phyloP scores from a whole-genome alignment of 2,797 vertebrate species.

The Enteromius radiatus region DNA sequence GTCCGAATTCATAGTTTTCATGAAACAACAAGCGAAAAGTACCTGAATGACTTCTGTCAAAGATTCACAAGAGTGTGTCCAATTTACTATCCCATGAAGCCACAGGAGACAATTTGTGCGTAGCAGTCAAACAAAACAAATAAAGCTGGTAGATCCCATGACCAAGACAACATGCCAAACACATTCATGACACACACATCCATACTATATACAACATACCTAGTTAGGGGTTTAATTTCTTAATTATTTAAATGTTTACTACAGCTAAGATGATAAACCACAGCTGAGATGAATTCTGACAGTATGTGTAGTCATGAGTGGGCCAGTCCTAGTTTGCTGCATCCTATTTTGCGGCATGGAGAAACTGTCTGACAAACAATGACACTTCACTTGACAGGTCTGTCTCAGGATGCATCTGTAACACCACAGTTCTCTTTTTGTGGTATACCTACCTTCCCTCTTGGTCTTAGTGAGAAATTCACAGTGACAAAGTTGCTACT shows the following conservation, averaged over 20 bases:
- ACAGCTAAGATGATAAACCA: too few species aligned
- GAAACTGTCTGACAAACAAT: neutral
- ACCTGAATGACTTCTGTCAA: too few species aligned
- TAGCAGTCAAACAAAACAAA: neutral
- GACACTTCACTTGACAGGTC: neutral
- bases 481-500: neutral
- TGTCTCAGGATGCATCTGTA: neutral
- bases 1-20: too few species aligned
- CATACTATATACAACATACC: neutral
- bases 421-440: neutral
- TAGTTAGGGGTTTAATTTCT: too few species aligned
- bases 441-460: neutral
- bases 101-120: neutral
- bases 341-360: too few species aligned
- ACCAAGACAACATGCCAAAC: neutral
- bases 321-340: neutral
- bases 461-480: neutral
- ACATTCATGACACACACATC: neutral
- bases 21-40: too few species aligned
- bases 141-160: neutral
- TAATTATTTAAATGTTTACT: too few species aligned
- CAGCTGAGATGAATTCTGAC: neutral
- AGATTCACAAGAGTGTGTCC: too few species aligned
- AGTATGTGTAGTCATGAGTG: neutral
- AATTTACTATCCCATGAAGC: neutral